Conservation (phyloP, 2,888 invertebrate genomes). For the Philonicus albiceps region DNA sequence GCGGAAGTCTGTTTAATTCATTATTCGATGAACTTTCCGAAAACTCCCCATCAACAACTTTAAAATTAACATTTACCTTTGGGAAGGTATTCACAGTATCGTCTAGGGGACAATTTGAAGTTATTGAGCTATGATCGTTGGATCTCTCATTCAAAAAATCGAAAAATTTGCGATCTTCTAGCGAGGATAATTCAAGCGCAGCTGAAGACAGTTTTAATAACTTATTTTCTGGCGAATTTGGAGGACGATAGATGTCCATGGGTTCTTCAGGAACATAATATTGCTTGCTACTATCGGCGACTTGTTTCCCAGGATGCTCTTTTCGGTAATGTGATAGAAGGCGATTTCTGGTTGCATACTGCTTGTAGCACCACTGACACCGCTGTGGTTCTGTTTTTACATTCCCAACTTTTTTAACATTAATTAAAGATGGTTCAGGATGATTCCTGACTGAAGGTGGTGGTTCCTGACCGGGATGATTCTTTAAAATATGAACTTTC, state of each 20-base stretch:
- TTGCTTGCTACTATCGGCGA: neutral
- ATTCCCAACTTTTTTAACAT: conserved; percentile 76
- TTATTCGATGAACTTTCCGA: conserved; percentile 50
- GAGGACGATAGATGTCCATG: conserved; percentile 48
- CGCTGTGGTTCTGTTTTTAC: conserved; percentile 75
- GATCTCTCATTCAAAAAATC: conserved; percentile 51
- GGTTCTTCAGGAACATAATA: conserved; percentile 43
- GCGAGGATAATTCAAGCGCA: conserved; percentile 52
- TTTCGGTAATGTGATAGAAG: conserved; percentile 74
- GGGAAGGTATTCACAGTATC: conserved; percentile 47
- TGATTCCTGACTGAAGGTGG: conserved; percentile 64
- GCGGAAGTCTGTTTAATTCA: conserved; percentile 51
- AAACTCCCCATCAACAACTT: conserved; percentile 48
- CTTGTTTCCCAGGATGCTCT: conserved; percentile 65
- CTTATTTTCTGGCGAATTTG: conserved; percentile 53
- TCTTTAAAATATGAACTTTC: conserved; percentile 80
- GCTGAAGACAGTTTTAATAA: conserved; percentile 53
- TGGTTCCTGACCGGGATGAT: conserved; percentile 75
- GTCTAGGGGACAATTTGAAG: neutral
- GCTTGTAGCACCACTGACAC: conserved; percentile 84
- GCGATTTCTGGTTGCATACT: conserved; percentile 83
- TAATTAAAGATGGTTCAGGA: conserved; percentile 69
- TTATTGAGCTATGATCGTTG: conserved; percentile 10
- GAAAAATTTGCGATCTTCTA: conserved; percentile 52
- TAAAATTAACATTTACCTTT: conserved; percentile 49